Evolutionary conservation across 2,888 invertebrate species (phyloP).

Genomic region (Lutraria lutraria): DNA sequence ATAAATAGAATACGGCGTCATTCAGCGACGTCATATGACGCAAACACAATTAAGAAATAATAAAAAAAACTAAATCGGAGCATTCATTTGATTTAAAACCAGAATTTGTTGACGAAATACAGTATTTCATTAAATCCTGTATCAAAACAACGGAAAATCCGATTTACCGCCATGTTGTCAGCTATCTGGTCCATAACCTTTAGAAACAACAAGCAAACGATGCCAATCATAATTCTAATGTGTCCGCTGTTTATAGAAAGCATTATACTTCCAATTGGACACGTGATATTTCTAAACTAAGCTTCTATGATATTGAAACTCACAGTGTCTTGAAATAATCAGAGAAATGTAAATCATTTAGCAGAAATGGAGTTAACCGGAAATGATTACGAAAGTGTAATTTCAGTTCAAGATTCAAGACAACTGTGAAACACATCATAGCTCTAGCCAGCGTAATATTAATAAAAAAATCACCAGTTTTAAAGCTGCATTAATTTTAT

Average conservation of each 20-base stretch:
- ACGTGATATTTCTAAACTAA: slow-evolving; percentile 48
- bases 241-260: slow-evolving; percentile 18
- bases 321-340: neutral
- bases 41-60: neutral
- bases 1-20: neutral
- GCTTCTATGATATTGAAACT: slow-evolving; percentile 25
- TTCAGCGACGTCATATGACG: neutral
- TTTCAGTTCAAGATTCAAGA: no score
- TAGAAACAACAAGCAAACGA: neutral
- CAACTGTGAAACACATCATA: no score
- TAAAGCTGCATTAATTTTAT: no score
- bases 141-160: slow-evolving; percentile 10
- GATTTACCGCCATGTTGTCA: neutral
- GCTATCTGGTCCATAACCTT: neutral
- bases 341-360: no score
- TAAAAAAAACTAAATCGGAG: neutral
- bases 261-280: slow-evolving; percentile 30
- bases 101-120: neutral
- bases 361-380: no score
- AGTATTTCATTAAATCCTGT: neutral
- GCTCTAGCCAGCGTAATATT: no score
- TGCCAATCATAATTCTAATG: neutral
- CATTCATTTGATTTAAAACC: neutral
- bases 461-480: no score
- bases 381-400: no score